phyloP scores from a whole-genome alignment of 2,113 vertebrate genomes.

The Sclerurus mexicanus region DNA sequence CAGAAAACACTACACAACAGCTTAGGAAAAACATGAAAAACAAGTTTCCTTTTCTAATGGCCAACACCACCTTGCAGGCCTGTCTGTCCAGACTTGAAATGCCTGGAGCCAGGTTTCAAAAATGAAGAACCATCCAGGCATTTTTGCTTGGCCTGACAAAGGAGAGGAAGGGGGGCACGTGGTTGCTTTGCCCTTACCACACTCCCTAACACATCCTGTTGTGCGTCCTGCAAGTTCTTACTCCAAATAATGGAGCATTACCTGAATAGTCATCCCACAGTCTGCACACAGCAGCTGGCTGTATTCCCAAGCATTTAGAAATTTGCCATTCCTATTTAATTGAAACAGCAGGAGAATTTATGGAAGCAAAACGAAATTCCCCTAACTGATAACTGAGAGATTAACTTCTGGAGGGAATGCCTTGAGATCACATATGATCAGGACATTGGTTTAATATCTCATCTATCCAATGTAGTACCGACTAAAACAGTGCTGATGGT shows the following conservation, averaged over 20 bases:
- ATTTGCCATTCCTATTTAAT: constrained; percentile 8
- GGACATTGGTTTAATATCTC: not conserved
- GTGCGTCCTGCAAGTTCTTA: not conserved
- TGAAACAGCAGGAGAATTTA: constrained; percentile 37
- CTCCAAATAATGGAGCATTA: not conserved
- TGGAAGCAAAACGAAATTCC: constrained; percentile 14
- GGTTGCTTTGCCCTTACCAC: not conserved
- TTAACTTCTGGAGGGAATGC: constrained; percentile 31
- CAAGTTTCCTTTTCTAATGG: not conserved
- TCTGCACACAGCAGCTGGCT: not conserved
- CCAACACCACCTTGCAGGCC: not conserved
- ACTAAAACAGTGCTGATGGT: not conserved
- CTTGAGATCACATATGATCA: not conserved
- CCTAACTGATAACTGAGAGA: constrained; percentile 24
- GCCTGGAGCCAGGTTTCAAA: not conserved
- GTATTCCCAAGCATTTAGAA: constrained; percentile 33
- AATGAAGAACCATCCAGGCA: not conserved
- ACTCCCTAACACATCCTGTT: not conserved
- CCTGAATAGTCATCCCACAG: not conserved
- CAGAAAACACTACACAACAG: not conserved
- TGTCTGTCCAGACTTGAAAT: not conserved
- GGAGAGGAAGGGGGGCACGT: not conserved
- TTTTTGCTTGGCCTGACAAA: constrained; percentile 3
- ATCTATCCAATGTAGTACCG: not conserved
- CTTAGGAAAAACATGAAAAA: not conserved